These are phyloP conservation scores for Hemibagrus wyckioides DNA, from an alignment of 2,113 vertebrate species.

Conservation along the genomic window DNA sequence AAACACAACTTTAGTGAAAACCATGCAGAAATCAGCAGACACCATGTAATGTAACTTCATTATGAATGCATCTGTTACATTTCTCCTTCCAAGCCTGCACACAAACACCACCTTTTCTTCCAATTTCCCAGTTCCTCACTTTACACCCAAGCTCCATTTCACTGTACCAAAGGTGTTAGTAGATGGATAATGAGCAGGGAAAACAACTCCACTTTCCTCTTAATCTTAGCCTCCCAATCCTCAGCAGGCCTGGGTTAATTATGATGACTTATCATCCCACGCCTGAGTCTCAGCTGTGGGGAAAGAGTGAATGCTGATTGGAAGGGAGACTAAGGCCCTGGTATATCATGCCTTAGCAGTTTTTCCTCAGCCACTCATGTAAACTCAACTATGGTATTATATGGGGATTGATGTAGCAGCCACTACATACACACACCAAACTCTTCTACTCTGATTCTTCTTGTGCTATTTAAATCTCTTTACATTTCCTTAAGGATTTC, in stretches of 20 bases:
- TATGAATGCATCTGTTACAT: not conserved
- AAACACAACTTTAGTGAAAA: not conserved
- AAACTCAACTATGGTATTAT: not conserved
- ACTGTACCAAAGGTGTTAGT: conserved; percentile 31
- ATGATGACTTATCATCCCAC: conserved; percentile 68
- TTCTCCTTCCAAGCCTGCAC: conserved; percentile 2
- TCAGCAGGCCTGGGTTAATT: conserved; percentile 67
- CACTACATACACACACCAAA: not conserved
- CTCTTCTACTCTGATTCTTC: not conserved
- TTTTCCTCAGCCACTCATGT: not conserved
- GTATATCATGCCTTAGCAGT: not conserved
- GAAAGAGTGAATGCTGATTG: conserved; percentile 43
- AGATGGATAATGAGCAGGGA: conserved; percentile 42
- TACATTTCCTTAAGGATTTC: not conserved
- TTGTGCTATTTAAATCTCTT: not conserved
- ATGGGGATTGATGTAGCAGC: not conserved
- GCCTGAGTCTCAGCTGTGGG: conserved; percentile 68
- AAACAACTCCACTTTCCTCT: conserved; percentile 10
- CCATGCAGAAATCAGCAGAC: not conserved
- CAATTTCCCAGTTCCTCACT: conserved; percentile 33
- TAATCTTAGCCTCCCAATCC: conserved; percentile 11
- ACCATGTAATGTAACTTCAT: conserved; percentile 32
- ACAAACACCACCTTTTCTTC: not conserved
- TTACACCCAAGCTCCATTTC: conserved; percentile 40
- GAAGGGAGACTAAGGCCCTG: conserved; percentile 4